Evolutionary conservation across 2,888 invertebrate genomes (phyloP).

Genomic region (Hemicrepidius hirtus): DNA sequence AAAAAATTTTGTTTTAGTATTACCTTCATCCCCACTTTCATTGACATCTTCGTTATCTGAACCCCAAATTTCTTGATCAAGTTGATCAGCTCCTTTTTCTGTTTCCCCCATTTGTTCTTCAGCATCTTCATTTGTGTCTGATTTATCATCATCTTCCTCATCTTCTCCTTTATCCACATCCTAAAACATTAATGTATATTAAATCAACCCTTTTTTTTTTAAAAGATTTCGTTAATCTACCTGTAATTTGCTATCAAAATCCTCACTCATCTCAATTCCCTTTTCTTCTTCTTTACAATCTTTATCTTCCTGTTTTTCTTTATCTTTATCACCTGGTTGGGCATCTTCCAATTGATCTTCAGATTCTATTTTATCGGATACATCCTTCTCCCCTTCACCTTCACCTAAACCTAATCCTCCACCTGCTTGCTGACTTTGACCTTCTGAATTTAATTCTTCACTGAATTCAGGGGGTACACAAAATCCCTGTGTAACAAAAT

Average conservation of each 20-base stretch:
- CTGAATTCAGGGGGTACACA: constrained; percentile 92
- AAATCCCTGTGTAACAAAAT: constrained; percentile 82
- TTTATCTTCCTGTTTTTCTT: constrained; percentile 78
- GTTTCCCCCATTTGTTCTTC: constrained; percentile 99
- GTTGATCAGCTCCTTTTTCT: constrained; percentile 87
- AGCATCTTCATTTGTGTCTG: constrained; percentile 84
- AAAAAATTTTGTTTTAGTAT: neutral
- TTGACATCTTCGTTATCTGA: constrained; percentile 83
- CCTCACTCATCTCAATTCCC: constrained; percentile 96
- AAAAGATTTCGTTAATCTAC: constrained; percentile 61
- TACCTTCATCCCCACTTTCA: constrained; percentile 33
- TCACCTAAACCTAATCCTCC: constrained; percentile 94
- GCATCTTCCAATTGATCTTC: constrained; percentile 96
- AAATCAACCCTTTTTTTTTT: neutral
- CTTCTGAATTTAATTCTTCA: constrained; percentile 80
- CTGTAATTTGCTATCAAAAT: constrained; percentile 93
- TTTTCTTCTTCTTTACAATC: constrained; percentile 92
- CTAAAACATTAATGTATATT: constrained; percentile 57
- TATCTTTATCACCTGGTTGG: constrained; percentile 85
- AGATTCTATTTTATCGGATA: constrained; percentile 92
- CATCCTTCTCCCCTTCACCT: constrained; percentile 94
- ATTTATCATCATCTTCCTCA: constrained; percentile 78
- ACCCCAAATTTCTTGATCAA: constrained; percentile 88
- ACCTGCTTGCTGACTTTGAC: constrained; percentile 71
- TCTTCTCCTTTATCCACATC: constrained; percentile 84